A percentile compares a stretch with the other conserved stretches of the same genome.
These are phyloP conservation scores for Euura lappo DNA, from an alignment of 1,140 invertebrate genomes.

Conservation along the genomic window DNA sequence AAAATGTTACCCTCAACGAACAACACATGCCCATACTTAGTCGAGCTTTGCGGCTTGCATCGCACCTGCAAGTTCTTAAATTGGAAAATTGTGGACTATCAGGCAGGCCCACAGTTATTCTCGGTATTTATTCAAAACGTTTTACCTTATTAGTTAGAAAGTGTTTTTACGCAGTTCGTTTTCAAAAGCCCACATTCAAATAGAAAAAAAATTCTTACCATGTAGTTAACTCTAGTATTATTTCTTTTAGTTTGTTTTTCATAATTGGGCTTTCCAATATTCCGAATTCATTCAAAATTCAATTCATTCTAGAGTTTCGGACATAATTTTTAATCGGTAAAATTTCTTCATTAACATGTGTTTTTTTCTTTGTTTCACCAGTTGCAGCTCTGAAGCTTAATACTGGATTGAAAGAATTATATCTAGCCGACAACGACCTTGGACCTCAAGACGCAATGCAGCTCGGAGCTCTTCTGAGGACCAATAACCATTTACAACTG, in stretches of 20 bases:
- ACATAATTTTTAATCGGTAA: too few relatives aligned
- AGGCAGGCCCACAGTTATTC: conserved; percentile 68
- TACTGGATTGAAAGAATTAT: conserved; percentile 78
- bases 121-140: conserved; percentile 62
- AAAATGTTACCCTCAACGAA: conserved; percentile 71
- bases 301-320: too few relatives aligned
- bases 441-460: conserved; percentile 78
- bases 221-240: too few relatives aligned
- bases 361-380: conserved; percentile 49
- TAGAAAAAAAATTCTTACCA: too few relatives aligned
- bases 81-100: conserved; percentile 76
- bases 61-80: conserved; percentile 74
- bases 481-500: conserved; percentile 75
- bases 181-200: too few relatives aligned
- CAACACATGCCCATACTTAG: conserved; percentile 73
- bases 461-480: conserved; percentile 72
- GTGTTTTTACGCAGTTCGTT: too few relatives aligned
- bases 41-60: conserved; percentile 70
- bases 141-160: too few relatives aligned
- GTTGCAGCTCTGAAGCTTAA: conserved; percentile 83
- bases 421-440: conserved; percentile 83
- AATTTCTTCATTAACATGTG: conserved; percentile 13
- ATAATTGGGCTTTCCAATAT: too few relatives aligned
- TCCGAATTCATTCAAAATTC: too few relatives aligned
- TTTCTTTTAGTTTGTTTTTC: too few relatives aligned